Conservation (phyloP, 2,797 vertebrate species). For the Cyprinodon diabolis region DNA sequence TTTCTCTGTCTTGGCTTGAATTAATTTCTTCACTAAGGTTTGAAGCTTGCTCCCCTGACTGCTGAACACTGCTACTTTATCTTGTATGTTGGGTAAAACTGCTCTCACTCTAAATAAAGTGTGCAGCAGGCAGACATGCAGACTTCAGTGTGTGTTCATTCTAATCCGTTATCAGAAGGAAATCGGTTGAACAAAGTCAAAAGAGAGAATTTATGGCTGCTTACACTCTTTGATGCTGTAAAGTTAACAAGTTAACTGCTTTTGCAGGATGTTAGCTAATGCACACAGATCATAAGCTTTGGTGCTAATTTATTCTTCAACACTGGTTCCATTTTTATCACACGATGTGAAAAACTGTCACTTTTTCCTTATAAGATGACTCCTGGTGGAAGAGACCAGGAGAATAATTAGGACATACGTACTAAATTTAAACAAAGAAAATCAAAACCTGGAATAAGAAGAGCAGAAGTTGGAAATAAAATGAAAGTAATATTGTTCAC, state of each 20-base stretch:
- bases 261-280: constrained; percentile 33
- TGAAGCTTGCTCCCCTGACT: constrained; percentile 40
- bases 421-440: no score
- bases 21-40: constrained; percentile 53
- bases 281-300: constrained; percentile 49
- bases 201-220: constrained; percentile 38
- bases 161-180: constrained; percentile 41
- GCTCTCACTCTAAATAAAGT: constrained; percentile 60
- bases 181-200: constrained; percentile 30
- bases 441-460: no score
- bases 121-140: constrained; percentile 55
- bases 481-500: no score
- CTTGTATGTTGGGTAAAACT: constrained; percentile 44
- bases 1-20: constrained; percentile 46
- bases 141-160: constrained; percentile 46
- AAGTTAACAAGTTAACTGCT: constrained; percentile 45
- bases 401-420: no score
- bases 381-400: no score
- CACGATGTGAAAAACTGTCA: constrained; percentile 19
- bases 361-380: no score
- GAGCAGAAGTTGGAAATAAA: no score
- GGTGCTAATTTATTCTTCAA: constrained; percentile 27
- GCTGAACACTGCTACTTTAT: constrained; percentile 48
- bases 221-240: constrained; percentile 44
- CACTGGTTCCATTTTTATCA: constrained; percentile 34